These are phyloP conservation scores for Scomberomorus guttatus DNA, from an alignment of 2,797 vertebrate genomes.

Conservation along the genomic window DNA sequence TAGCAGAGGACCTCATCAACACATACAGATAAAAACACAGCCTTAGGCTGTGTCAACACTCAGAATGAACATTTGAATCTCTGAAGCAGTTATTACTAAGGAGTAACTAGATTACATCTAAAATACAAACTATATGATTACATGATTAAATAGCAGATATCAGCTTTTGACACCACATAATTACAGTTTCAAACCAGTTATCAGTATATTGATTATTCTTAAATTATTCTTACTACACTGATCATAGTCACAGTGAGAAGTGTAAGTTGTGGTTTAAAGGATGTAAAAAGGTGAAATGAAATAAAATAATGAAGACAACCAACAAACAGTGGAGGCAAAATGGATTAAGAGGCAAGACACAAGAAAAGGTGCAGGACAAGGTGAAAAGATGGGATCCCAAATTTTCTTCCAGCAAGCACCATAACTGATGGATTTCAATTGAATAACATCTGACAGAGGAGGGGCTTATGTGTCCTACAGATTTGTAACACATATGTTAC, in stretches of 20 bases:
- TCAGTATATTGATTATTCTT: neutral
- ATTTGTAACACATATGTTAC: neutral
- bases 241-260: neutral
- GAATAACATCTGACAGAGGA: conserved; percentile 5
- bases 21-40: neutral
- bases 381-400: conserved; percentile 15
- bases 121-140: neutral
- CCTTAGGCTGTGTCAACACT: neutral
- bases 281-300: neutral
- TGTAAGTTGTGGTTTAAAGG: neutral
- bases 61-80: neutral
- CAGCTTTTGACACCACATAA: neutral
- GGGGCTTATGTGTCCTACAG: neutral
- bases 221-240: neutral
- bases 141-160: neutral
- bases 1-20: too few species aligned
- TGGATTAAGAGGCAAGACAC: conserved; percentile 24
- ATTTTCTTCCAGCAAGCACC: conserved; percentile 10
- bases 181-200: neutral
- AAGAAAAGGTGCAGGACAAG: conserved; percentile 13
- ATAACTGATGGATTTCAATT: conserved; percentile 7
- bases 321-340: conserved; percentile 8
- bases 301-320: neutral
- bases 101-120: neutral
- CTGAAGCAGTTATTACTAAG: neutral